A percentile compares a stretch with the other conserved stretches of the same genome.
phyloP scores from a whole-genome alignment of 2,888 invertebrate genomes.

The Eubasilissa splendida region DNA sequence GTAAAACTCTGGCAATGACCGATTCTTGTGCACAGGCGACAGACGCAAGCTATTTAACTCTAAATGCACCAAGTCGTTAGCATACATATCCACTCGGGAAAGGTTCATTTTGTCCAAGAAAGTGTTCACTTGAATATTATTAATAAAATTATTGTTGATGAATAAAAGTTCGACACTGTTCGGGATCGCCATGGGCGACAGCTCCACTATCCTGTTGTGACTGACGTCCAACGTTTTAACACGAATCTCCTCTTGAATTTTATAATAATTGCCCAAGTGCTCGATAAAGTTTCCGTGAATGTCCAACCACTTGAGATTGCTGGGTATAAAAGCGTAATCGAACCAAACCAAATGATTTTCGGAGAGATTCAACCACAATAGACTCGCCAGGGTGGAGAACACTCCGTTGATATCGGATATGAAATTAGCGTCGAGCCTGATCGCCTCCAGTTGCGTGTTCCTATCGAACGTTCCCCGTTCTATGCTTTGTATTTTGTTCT shows the following conservation, averaged over 20 bases:
- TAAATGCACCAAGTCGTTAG: slow-evolving; percentile 87
- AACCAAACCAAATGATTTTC: slow-evolving; percentile 95
- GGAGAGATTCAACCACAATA: slow-evolving; percentile 90
- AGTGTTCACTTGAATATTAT: slow-evolving; percentile 86
- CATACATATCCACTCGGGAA: slow-evolving; percentile 91
- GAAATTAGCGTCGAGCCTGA: slow-evolving; percentile 90
- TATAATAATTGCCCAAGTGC: slow-evolving; percentile 90
- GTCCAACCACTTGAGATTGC: slow-evolving; percentile 91
- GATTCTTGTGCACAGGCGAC: slow-evolving; percentile 81
- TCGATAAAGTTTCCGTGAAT: slow-evolving; percentile 93
- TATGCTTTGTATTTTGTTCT: slow-evolving; percentile 90
- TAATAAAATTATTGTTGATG: slow-evolving; percentile 91
- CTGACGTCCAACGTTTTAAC: slow-evolving; percentile 91
- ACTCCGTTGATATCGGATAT: slow-evolving; percentile 92
- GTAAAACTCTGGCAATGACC: slow-evolving; percentile 89
- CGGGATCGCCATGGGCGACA: slow-evolving; percentile 88
- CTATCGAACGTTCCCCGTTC: slow-evolving; percentile 88
- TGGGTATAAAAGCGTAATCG: slow-evolving; percentile 93
- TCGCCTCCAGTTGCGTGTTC: slow-evolving; percentile 87
- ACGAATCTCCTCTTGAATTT: slow-evolving; percentile 84
- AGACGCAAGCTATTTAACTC: slow-evolving; percentile 87
- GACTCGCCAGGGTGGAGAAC: slow-evolving; percentile 87
- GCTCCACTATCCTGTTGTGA: slow-evolving; percentile 88
- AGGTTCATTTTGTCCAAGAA: slow-evolving; percentile 89
- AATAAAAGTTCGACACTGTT: slow-evolving; percentile 90